phyloP scores from a whole-genome alignment of 2,113 vertebrate genomes.

The Diadophis punctatus region DNA sequence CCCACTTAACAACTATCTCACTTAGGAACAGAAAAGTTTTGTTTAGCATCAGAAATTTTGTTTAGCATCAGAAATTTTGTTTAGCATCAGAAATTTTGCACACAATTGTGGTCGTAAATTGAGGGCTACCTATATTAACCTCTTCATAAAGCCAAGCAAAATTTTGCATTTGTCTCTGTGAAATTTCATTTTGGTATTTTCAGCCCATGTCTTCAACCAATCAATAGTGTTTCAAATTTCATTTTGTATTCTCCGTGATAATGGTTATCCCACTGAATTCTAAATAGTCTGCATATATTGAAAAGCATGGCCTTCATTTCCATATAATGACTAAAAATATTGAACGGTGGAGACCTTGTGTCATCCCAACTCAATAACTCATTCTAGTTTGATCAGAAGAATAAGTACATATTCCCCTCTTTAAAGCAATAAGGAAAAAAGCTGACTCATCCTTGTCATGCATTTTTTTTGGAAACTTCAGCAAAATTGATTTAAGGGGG shows the following conservation, averaged over 20 bases:
- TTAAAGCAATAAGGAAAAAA: background rate
- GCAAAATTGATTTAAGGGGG: background rate
- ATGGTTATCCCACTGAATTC: background rate
- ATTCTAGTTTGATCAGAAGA: background rate
- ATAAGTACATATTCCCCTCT: background rate
- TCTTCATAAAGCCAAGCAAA: no score
- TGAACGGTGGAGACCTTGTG: background rate
- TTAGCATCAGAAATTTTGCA: no score
- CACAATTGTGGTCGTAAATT: no score
- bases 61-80: no score
- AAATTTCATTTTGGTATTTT: background rate
- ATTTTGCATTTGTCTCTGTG: no score
- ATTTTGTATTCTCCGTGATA: background rate
- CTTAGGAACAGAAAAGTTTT: no score
- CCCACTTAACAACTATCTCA: no score
- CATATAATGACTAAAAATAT: background rate
- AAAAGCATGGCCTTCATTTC: background rate
- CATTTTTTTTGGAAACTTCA: background rate
- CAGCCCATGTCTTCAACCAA: background rate
- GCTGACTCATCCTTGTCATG: background rate
- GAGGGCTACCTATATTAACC: no score
- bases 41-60: no score
- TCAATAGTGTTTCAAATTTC: background rate
- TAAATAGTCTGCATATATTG: background rate
- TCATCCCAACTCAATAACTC: background rate